Evolutionary conservation across 2,888 invertebrate species (phyloP).

Genomic region (Nymphalis c-album): DNA sequence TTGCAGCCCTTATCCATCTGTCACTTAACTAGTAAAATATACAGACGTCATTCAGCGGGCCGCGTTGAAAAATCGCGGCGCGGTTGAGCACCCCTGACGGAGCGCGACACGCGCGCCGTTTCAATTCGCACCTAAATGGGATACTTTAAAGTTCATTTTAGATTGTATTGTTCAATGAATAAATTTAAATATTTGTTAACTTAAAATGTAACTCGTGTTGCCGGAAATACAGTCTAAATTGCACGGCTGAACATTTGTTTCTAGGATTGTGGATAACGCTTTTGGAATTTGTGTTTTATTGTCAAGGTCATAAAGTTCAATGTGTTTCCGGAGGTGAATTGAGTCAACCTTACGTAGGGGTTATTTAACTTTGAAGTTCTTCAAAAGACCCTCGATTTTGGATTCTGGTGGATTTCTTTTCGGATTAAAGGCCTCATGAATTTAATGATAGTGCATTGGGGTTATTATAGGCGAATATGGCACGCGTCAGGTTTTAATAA

Average conservation of each 20-base stretch:
- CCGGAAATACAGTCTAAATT: conserved; percentile 81
- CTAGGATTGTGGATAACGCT: conserved; percentile 50
- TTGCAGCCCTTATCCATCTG: conserved; percentile 78
- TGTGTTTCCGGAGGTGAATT: conserved; percentile 44
- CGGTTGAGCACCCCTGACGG: conserved; percentile 66
- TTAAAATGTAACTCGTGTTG: conserved; percentile 81
- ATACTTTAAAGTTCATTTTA: conserved; percentile 55
- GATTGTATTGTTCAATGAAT: conserved; percentile 57
- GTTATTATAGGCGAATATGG: conserved; percentile 66
- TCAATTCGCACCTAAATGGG: conserved; percentile 37
- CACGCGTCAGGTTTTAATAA: conserved; percentile 62
- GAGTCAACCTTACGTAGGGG: conserved; percentile 57
- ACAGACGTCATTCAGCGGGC: conserved; percentile 76
- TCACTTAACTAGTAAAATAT: conserved; percentile 81
- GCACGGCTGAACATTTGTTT: conserved; percentile 76
- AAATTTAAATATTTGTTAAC: conserved; percentile 81
- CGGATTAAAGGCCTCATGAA: conserved; percentile 79
- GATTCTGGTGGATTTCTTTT: conserved; percentile 80
- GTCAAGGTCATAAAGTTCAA: conserved; percentile 45
- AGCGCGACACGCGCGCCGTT: conserved; percentile 21
- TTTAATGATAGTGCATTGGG: conserved; percentile 77
- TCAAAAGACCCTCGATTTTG: conserved; percentile 78
- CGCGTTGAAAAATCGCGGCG: conserved; percentile 75
- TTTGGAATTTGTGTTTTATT: conserved; percentile 55
- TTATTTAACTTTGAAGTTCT: conserved; percentile 80